phyloP scores from a whole-genome alignment of 2,888 invertebrate genomes.

The Leuctra nigra region DNA sequence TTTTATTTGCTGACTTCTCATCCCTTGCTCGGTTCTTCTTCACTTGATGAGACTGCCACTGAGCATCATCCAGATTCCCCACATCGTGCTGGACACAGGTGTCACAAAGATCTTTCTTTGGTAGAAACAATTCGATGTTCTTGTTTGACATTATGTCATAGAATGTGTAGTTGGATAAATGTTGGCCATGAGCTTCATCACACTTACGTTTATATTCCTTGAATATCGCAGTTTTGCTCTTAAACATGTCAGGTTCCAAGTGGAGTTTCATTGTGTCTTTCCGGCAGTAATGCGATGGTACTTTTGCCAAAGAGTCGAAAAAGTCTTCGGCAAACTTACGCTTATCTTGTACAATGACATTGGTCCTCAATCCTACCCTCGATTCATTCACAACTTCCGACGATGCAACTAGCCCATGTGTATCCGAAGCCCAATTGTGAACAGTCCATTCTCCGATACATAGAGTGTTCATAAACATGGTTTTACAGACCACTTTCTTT shows the following conservation, averaged over 20 bases:
- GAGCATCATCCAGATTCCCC: conserved; percentile 30
- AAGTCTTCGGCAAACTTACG: not conserved
- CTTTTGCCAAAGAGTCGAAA: not conserved
- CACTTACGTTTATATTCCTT: conserved; percentile 28
- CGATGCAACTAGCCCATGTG: not conserved
- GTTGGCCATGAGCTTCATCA: conserved; percentile 22
- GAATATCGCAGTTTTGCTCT: conserved; percentile 26
- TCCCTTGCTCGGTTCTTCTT: conserved; percentile 30
- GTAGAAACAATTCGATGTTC: conserved; percentile 30
- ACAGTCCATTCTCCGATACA: not conserved
- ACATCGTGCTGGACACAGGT: conserved; percentile 29
- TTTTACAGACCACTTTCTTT: not conserved
- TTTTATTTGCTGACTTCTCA: conserved; percentile 29
- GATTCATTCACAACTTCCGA: not conserved
- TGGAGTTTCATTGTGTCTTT: conserved; percentile 28
- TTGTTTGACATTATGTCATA: conserved; percentile 26
- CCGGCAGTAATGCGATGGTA: conserved; percentile 31
- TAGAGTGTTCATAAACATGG: not conserved
- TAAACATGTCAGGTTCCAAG: conserved; percentile 28
- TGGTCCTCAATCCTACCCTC: no score
- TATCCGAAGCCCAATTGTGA: not conserved
- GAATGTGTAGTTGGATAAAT: conserved; percentile 27
- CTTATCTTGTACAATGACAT: no score
- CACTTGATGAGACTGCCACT: conserved; percentile 27
- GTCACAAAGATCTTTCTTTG: conserved; percentile 32